phyloP scores from a whole-genome alignment of 2,113 vertebrate genomes.

The Bostrychus sinensis region DNA sequence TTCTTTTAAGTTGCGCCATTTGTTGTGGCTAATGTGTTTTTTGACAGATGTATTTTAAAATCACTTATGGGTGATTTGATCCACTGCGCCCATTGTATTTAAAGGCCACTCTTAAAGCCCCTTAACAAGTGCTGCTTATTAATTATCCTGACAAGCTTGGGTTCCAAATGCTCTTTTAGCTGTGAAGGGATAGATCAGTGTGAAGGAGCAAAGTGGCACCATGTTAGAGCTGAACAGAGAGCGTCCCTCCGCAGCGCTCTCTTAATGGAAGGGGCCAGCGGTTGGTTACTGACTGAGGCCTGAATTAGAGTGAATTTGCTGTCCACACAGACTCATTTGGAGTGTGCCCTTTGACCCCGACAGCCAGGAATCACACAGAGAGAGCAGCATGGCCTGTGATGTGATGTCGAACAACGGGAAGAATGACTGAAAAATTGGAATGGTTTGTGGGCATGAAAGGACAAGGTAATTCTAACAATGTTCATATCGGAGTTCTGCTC shows the following conservation, averaged over 20 bases:
- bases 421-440: slow-evolving; percentile 28
- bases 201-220: slow-evolving; percentile 16
- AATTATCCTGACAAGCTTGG: slow-evolving; percentile 21
- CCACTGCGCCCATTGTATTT: neutral
- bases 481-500: neutral
- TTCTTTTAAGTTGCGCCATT: slow-evolving; percentile 53
- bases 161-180: neutral
- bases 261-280: slow-evolving; percentile 47
- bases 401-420: slow-evolving; percentile 30
- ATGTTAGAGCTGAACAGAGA: slow-evolving; percentile 14
- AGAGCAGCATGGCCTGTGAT: slow-evolving; percentile 44
- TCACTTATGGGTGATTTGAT: slow-evolving; percentile 31
- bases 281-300: slow-evolving; percentile 48
- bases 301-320: slow-evolving; percentile 63
- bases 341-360: slow-evolving; percentile 54
- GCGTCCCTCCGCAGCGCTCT: slow-evolving; percentile 13
- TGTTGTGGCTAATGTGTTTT: slow-evolving; percentile 51
- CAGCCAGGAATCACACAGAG: slow-evolving; percentile 50
- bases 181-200: slow-evolving; percentile 11
- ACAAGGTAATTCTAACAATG: slow-evolving; percentile 20
- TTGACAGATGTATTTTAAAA: slow-evolving; percentile 40
- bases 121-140: slow-evolving; percentile 1
- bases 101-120: slow-evolving; percentile 2
- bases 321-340: slow-evolving; percentile 59
- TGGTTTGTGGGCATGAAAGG: slow-evolving; percentile 3